Conservation (phyloP, 1,140 invertebrate genomes). For the Drosophila mojavensis region DNA sequence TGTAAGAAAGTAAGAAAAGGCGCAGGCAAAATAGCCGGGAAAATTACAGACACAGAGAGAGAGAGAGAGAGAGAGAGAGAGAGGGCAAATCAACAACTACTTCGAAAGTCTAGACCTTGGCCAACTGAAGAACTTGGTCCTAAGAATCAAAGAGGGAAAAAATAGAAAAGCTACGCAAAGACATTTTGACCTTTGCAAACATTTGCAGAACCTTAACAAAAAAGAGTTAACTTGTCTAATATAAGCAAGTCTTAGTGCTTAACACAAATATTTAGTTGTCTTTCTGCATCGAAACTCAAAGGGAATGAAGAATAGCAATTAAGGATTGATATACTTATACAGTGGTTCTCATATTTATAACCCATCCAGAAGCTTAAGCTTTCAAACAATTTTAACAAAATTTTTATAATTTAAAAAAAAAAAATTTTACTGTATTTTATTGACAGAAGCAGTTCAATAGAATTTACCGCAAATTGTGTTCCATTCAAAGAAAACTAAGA, state of each 20-base stretch:
- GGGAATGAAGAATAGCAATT: neutral
- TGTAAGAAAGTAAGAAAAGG: slow-evolving; percentile 41
- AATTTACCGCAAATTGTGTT: too few species aligned
- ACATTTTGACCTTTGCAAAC: slow-evolving; percentile 16
- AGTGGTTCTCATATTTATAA: too few species aligned
- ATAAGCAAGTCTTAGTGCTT: neutral
- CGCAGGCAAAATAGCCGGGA: slow-evolving; percentile 55
- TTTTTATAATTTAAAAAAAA: too few species aligned
- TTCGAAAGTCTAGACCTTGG: neutral
- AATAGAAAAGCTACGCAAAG: slow-evolving; percentile 1
- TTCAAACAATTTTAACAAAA: too few species aligned
- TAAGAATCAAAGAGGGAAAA: neutral
- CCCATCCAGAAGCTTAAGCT: too few species aligned
- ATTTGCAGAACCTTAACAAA: slow-evolving; percentile 5
- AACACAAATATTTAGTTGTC: slow-evolving; percentile 4
- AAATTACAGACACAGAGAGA: slow-evolving; percentile 8
- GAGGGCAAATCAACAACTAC: slow-evolving; percentile 45
- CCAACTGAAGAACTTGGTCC: neutral
- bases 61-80: slow-evolving; percentile 21
- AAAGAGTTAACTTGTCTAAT: slow-evolving; percentile 3
- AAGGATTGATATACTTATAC: too few species aligned
- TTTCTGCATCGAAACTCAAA: neutral
- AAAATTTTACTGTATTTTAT: too few species aligned
- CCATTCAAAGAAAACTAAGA: too few species aligned
- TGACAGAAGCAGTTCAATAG: too few species aligned